Conservation (phyloP, 2,113 vertebrate genomes). For the Notothenia rossii region DNA sequence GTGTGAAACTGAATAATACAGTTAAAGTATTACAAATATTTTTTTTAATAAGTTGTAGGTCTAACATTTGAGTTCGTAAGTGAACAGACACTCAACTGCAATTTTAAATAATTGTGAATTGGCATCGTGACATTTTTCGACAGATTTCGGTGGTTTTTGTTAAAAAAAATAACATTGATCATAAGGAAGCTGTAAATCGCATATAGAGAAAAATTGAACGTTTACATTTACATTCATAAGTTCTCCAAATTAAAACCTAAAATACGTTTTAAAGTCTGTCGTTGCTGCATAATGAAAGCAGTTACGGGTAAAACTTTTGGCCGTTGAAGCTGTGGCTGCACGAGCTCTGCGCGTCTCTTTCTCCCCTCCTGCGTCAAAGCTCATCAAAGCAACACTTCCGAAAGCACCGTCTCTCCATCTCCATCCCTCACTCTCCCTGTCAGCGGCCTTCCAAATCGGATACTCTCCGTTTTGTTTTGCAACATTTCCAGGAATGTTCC, state of each 20-base stretch:
- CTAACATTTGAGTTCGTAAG: not conserved
- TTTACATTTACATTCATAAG: not conserved
- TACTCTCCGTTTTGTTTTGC: slow-evolving; percentile 30
- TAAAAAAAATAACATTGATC: not conserved
- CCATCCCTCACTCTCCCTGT: slow-evolving; percentile 46
- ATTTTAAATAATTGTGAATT: not conserved
- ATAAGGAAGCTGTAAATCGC: not conserved
- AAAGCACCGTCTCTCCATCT: slow-evolving; percentile 45
- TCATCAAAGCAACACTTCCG: slow-evolving; percentile 47
- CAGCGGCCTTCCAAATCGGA: slow-evolving; percentile 49
- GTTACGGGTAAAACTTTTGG: slow-evolving; percentile 7
- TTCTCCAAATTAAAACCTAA: not conserved
- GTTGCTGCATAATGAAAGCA: slow-evolving; percentile 1
- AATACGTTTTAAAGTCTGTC: slow-evolving; percentile 5
- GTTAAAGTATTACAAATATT: not conserved
- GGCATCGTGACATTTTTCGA: not conserved
- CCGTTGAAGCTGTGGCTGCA: not conserved
- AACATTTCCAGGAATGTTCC: slow-evolving; percentile 54
- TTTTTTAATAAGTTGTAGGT: not conserved
- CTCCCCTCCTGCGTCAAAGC: slow-evolving; percentile 39
- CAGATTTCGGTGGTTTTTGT: not conserved
- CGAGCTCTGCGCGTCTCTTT: slow-evolving; percentile 35
- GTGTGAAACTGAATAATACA: not conserved
- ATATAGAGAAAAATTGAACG: not conserved
- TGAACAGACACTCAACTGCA: not conserved